Evolutionary conservation across 1,140 invertebrate genomes (phyloP).

Genomic region (Copidosoma floridanum): DNA sequence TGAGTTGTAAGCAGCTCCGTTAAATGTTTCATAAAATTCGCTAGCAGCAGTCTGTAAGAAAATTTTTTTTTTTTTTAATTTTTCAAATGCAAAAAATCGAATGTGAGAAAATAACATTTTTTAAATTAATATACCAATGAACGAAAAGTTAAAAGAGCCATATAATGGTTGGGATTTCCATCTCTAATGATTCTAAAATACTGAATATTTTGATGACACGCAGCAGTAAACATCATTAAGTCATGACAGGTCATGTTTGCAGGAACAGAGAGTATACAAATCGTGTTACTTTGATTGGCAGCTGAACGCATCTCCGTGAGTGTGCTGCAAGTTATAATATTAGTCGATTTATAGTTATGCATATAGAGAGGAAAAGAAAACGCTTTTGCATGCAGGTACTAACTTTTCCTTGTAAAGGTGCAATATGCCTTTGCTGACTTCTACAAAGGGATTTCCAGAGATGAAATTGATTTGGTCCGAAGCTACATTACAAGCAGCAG

Average conservation of each 20-base stretch:
- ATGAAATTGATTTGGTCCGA: conserved; percentile 78
- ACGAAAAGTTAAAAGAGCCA: conserved; percentile 88
- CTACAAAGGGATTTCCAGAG: conserved; percentile 95
- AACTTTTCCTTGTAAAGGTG: conserved; percentile 96
- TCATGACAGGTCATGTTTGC: conserved; percentile 91
- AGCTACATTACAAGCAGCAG: conserved; percentile 42
- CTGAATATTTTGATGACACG: conserved; percentile 85
- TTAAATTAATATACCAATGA: conserved; percentile 58
- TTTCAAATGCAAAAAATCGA: conserved; percentile 1
- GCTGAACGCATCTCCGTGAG: conserved; percentile 65
- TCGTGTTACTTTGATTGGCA: conserved; percentile 74
- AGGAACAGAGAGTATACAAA: conserved; percentile 91
- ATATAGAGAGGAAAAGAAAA: background rate
- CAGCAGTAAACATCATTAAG: conserved; percentile 90
- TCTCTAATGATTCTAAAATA: conserved; percentile 89
- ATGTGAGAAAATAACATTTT: background rate
- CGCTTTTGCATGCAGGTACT: conserved; percentile 34
- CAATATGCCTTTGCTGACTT: conserved; percentile 93
- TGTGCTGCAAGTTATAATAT: conserved; percentile 52
- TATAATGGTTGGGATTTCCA: conserved; percentile 91
- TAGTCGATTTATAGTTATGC: no score
- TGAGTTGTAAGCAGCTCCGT: conserved; percentile 89
- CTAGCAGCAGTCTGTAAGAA: conserved; percentile 70
- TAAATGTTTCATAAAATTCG: conserved; percentile 91
- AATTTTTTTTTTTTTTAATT: background rate